Evolutionary conservation across 2,797 vertebrate species (phyloP).

Genomic region (Pseudochirops cupreus): DNA sequence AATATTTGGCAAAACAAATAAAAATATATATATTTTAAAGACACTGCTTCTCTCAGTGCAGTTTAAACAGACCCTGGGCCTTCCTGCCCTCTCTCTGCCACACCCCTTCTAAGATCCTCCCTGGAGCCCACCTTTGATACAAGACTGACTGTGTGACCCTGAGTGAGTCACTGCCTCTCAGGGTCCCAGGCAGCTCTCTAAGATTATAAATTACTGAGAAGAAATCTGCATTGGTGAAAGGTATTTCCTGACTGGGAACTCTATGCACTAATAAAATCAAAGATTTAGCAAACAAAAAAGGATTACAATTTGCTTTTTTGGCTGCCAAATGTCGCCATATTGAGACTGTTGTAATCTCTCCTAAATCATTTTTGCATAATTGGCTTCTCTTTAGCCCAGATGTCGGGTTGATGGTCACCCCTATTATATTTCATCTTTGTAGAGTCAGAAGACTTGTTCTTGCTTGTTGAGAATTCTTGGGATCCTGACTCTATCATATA

Average conservation of each 20-base stretch:
- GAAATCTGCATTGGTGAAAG: neutral
- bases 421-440: neutral
- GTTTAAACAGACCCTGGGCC: neutral
- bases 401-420: neutral
- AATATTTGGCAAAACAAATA: neutral
- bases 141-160: neutral
- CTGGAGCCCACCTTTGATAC: neutral
- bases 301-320: neutral
- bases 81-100: neutral
- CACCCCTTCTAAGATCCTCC: neutral
- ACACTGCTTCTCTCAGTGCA: neutral
- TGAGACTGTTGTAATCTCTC: neutral
- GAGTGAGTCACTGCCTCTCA: neutral
- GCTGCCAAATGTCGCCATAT: neutral
- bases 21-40: neutral
- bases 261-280: neutral
- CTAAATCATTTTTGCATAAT: neutral
- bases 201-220: neutral
- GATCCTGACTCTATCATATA: neutral
- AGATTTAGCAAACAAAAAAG: neutral
- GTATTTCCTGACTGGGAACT: neutral
- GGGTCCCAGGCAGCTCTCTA: neutral
- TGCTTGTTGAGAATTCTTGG: neutral
- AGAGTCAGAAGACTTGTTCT: neutral
- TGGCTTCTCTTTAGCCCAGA: neutral